Conservation (phyloP, 2,888 invertebrate species). For the Ochropleura plecta region DNA sequence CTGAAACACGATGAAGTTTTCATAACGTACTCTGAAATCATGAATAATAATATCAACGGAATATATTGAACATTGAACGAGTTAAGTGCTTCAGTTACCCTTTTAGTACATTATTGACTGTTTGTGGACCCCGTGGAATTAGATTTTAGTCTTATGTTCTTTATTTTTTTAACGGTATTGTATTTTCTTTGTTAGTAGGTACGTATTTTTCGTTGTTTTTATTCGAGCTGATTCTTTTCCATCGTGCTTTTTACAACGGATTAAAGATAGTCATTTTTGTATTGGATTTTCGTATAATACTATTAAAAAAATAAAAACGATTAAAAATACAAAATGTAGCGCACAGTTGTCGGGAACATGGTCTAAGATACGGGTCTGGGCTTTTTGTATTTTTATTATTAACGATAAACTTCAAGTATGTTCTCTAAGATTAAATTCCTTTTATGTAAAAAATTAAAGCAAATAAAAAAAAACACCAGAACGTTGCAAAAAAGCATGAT, state of each 20-base stretch:
- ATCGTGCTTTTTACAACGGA: not conserved
- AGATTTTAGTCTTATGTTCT: not conserved
- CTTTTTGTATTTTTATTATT: too few relatives aligned
- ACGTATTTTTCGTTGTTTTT: not conserved
- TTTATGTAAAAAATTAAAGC: too few relatives aligned
- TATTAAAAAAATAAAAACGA: too few relatives aligned
- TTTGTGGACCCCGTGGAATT: conserved; percentile 11
- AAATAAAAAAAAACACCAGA: too few relatives aligned
- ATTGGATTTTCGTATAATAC: too few relatives aligned
- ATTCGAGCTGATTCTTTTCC: not conserved
- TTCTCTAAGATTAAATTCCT: too few relatives aligned
- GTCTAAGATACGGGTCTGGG: too few relatives aligned
- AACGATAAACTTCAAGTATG: too few relatives aligned
- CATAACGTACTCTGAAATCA: conserved; percentile 1
- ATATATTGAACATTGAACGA: conserved; percentile 13
- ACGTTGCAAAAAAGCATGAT: too few relatives aligned
- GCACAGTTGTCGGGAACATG: too few relatives aligned
- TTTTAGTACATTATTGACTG: conserved; percentile 7
- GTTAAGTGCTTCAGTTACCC: conserved; percentile 8
- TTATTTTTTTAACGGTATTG: not conserved
- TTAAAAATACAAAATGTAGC: too few relatives aligned
- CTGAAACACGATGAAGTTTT: not conserved
- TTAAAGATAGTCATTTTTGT: not conserved
- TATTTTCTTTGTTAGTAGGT: not conserved
- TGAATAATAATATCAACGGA: conserved; percentile 23